These are phyloP conservation scores for Rhyacophila brunnea DNA, from an alignment of 1,140 invertebrate genomes.

Conservation along the genomic window DNA sequence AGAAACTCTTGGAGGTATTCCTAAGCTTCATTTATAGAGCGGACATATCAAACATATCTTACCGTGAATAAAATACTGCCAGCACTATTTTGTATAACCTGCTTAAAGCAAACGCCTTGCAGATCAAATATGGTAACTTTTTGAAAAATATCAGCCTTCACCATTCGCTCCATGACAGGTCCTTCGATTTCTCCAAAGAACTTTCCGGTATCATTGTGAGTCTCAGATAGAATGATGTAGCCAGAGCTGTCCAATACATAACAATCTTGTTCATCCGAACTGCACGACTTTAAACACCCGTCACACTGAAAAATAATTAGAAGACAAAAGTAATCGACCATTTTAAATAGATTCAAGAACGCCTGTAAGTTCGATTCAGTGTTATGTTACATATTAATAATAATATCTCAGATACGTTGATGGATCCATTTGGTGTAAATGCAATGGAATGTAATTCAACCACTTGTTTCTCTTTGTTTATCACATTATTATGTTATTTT, in stretches of 20 bases:
- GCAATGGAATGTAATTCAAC: too few species aligned
- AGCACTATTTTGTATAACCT: constrained; percentile 40
- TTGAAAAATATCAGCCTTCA: constrained; percentile 71
- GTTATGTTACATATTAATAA: too few species aligned
- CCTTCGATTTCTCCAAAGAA: constrained; percentile 86
- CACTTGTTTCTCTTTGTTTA: too few species aligned
- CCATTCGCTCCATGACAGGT: constrained; percentile 74
- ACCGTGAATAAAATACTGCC: constrained; percentile 45
- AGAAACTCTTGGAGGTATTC: too few species aligned
- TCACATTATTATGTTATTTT: too few species aligned
- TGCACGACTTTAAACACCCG: constrained; percentile 56
- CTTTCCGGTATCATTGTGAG: constrained; percentile 66
- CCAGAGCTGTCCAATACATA: constrained; percentile 88
- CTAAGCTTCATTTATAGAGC: too few species aligned
- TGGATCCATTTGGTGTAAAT: too few species aligned
- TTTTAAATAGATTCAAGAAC: too few species aligned
- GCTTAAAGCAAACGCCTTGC: constrained; percentile 72
- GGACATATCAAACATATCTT: too few species aligned
- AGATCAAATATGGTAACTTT: constrained; percentile 81
- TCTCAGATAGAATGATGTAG: constrained; percentile 78
- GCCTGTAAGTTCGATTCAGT: too few species aligned
- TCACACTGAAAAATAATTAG: constrained; percentile 46
- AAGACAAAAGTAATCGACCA: too few species aligned
- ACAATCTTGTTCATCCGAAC: constrained; percentile 65
- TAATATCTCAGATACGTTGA: too few species aligned